Conservation (phyloP, 2,113 vertebrate species). For the Setophaga petechia region DNA sequence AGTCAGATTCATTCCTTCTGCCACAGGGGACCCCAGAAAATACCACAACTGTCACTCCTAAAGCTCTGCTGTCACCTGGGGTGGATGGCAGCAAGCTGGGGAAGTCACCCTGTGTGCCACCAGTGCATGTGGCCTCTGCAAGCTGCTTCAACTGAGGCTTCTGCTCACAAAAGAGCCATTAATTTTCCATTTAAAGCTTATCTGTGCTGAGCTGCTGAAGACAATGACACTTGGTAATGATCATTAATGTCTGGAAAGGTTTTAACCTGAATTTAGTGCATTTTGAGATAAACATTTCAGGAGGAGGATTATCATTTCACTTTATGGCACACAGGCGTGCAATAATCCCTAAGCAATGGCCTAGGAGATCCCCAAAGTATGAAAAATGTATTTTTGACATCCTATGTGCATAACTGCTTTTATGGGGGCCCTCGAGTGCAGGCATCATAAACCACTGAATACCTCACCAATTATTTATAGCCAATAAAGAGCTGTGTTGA, state of each 20-base stretch:
- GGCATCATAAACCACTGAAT: not conserved
- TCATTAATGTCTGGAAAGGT: not conserved
- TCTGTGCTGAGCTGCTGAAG: not conserved
- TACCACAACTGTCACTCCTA: not conserved
- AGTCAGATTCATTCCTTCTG: too few relatives aligned
- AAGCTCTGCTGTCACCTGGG: not conserved
- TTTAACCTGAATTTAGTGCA: not conserved
- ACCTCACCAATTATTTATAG: not conserved
- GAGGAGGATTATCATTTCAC: not conserved
- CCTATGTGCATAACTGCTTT: not conserved
- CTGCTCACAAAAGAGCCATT: not conserved
- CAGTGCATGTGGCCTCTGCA: rapidly evolving
- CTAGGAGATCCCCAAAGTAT: not conserved
- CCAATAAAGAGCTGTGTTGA: not conserved
- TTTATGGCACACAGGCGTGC: not conserved
- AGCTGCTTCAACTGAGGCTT: not conserved
- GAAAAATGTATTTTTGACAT: constrained; percentile 16
- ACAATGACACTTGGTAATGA: not conserved
- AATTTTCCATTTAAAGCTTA: not conserved
- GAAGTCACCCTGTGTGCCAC: not conserved
- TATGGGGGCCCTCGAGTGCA: not conserved
- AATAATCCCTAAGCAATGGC: not conserved
- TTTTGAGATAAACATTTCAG: not conserved
- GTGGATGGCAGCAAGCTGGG: not conserved
- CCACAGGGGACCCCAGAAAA: too few relatives aligned